Evolutionary conservation across 1,140 invertebrate genomes (phyloP), one percentile per base, ranked within the genome.

Genomic region (Drosophila ananassae): DNA sequence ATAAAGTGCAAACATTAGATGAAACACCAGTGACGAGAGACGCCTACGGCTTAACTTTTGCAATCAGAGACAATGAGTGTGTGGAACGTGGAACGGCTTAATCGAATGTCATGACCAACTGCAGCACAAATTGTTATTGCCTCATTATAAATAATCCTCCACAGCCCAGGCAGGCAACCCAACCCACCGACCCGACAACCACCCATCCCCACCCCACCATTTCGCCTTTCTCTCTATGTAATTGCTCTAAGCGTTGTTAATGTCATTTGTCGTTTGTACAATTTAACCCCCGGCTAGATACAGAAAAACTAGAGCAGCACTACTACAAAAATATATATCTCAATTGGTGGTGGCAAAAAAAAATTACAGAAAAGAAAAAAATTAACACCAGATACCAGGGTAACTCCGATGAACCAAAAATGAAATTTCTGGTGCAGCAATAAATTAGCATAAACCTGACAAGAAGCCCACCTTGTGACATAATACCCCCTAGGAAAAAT

Each of bases 101-200:
- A 85, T 85, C 76, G 72, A 63, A 81, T 87, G 77, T 77, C 73
- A 68, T 68, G 76, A 84, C 50, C 74, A 73, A 82, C 59, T 78
- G 79, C 68, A 78, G 60, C 53, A 62, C 56, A 85, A 71, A 85
- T 81, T 85, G 82, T 81, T 85, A 85, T 85, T 80, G 77, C 81
- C 59, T 63, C 73, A 80, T 84, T 85, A 81, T 77, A 80, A 85
- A 80, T 85, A 85, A 77, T 85, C 73, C 73, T 10, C 34, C 10
- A 9, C 32, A 28, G 7, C 25, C 25, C 5, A 6, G 30, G 30
- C 30, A 32, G 30, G 30, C 30, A 32, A 32, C 12, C 34, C 10
- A 24, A 9, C 32, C 39, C 48, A 62, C 60, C 64, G 37, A 58
- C 58, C n/a, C 13, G 8, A n/a, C 56, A 46, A 59, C 50, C 25